phyloP scores from a whole-genome alignment of 2,797 vertebrate genomes.

The Peromyscus attwateri region DNA sequence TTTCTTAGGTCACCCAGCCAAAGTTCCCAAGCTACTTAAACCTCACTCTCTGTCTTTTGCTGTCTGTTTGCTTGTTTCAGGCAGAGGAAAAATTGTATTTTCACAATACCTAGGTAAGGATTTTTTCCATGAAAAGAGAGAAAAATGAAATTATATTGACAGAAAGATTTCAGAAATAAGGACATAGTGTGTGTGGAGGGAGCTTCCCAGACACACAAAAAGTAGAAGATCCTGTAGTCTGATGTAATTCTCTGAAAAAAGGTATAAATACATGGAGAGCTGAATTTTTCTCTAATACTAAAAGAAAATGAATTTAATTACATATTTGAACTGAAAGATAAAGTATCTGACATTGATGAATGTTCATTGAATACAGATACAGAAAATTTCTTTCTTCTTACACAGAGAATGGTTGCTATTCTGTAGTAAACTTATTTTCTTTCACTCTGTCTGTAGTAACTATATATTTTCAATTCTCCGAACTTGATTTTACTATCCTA shows the following conservation, averaged over 20 bases:
- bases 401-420: background rate
- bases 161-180: slow-evolving; percentile 46
- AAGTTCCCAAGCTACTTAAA: background rate
- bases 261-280: slow-evolving; percentile 20
- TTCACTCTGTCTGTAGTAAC: background rate
- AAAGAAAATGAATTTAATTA: slow-evolving; percentile 40
- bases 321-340: slow-evolving; percentile 53
- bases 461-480: slow-evolving; percentile 26
- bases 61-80: background rate
- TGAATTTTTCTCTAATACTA: background rate
- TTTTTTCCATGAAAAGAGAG: background rate
- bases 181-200: background rate
- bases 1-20: background rate
- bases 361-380: background rate
- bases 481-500: background rate
- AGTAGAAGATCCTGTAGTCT: background rate
- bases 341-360: slow-evolving; percentile 56
- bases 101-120: background rate
- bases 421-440: slow-evolving; percentile 8
- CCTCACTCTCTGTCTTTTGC: background rate
- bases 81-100: background rate
- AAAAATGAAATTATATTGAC: slow-evolving; percentile 35
- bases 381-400: background rate
- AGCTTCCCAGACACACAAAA: background rate
- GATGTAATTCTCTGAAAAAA: slow-evolving; percentile 48